A percentile compares a stretch with the other conserved stretches of the same genome.
Conservation (phyloP, 2,113 vertebrate species). For the Megaceryle maxima region DNA sequence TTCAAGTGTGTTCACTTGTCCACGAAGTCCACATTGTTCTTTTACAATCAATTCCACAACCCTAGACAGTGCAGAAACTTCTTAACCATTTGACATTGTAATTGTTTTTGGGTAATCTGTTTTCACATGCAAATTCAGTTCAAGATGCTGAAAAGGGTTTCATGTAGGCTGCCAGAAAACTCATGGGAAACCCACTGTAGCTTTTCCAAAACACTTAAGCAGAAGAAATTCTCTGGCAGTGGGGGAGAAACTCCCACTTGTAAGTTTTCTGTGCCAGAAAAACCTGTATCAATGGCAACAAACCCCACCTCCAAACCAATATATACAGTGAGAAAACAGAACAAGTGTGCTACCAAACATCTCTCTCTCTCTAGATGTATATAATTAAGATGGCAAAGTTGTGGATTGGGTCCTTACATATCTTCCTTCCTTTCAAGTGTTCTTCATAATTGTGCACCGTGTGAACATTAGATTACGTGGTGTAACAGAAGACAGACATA, state of each 20-base stretch:
- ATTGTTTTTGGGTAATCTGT: constrained; percentile 28
- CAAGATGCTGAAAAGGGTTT: constrained; percentile 21
- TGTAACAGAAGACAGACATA: not conserved
- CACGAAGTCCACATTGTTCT: not conserved
- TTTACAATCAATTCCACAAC: not conserved
- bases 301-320: not conserved
- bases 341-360: not conserved
- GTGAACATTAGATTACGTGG: not conserved
- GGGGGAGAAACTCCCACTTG: not conserved
- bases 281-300: not conserved
- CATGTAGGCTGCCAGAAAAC: constrained; percentile 31
- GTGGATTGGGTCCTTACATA: not conserved
- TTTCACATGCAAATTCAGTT: constrained; percentile 57
- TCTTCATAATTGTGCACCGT: not conserved
- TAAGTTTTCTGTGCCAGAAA: not conserved
- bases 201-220: not conserved
- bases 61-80: not conserved
- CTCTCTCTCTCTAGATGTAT: not conserved
- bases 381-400: not conserved
- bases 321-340: not conserved
- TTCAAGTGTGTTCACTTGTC: not conserved
- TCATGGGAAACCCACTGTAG: constrained; percentile 39
- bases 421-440: not conserved
- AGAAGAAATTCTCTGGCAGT: constrained; percentile 9
- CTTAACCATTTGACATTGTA: constrained; percentile 15